phyloP scores from a whole-genome alignment of 1,140 invertebrate genomes.

The Solenopsis invicta region DNA sequence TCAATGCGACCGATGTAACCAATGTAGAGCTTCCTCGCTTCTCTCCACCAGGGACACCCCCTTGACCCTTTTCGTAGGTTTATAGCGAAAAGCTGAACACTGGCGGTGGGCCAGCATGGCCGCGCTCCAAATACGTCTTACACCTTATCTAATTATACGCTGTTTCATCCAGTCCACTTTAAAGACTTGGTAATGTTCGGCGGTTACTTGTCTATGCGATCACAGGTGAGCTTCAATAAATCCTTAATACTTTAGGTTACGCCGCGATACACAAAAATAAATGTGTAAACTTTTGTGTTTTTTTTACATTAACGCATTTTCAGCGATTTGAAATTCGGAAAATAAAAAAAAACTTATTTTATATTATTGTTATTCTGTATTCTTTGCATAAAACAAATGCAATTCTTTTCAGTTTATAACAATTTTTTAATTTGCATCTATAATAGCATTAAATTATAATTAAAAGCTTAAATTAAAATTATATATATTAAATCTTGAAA shows the following conservation, averaged over 20 bases:
- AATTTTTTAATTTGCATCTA: background rate
- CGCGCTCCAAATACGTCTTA: constrained; percentile 86
- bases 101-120: constrained; percentile 85
- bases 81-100: constrained; percentile 80
- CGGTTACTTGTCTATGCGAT: constrained; percentile 82
- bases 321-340: background rate
- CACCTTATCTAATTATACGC: constrained; percentile 86
- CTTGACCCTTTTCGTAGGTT: constrained; percentile 74
- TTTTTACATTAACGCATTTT: background rate
- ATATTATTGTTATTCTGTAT: background rate
- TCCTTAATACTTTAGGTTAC: constrained; percentile 67
- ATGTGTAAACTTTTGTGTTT: background rate
- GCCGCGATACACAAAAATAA: background rate
- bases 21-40: constrained; percentile 72
- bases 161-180: constrained; percentile 83
- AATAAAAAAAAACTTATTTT: background rate
- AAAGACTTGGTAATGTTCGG: constrained; percentile 82
- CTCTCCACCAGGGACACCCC: constrained; percentile 74
- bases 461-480: background rate
- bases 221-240: constrained; percentile 79
- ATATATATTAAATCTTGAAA: background rate
- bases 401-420: background rate
- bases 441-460: background rate
- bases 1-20: constrained; percentile 66
- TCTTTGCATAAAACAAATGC: background rate